These are phyloP conservation scores for Alcis repandata DNA, from an alignment of 2,888 invertebrate species.

Conservation along the genomic window DNA sequence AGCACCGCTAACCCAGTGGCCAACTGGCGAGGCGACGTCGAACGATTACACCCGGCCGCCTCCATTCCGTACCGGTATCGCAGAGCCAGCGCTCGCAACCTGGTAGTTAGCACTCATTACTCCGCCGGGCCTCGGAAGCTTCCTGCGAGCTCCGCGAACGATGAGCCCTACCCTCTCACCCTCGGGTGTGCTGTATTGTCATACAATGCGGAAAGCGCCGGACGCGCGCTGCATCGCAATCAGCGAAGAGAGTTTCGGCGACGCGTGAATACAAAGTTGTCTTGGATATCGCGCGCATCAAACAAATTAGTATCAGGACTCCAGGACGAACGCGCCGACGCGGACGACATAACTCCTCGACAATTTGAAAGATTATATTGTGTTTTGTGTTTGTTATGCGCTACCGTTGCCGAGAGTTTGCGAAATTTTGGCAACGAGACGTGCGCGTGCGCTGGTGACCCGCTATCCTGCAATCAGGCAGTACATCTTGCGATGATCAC, in stretches of 20 bases:
- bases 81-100: constrained; percentile 72
- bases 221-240: constrained; percentile 79
- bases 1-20: constrained; percentile 85
- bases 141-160: constrained; percentile 60
- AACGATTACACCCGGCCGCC: constrained; percentile 73
- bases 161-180: constrained; percentile 73
- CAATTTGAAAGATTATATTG: constrained; percentile 56
- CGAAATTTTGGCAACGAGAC: constrained; percentile 79
- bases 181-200: constrained; percentile 75
- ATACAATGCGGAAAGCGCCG: constrained; percentile 80
- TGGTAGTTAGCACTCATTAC: constrained; percentile 63
- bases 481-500: constrained; percentile 68
- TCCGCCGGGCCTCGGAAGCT: constrained; percentile 56
- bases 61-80: constrained; percentile 80
- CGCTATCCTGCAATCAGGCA: constrained; percentile 56
- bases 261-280: constrained; percentile 78
- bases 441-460: constrained; percentile 52
- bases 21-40: constrained; percentile 80
- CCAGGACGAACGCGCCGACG: constrained; percentile 69
- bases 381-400: constrained; percentile 71
- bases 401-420: constrained; percentile 64
- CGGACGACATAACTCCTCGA: constrained; percentile 50
- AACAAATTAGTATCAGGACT: constrained; percentile 71
- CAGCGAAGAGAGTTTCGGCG: constrained; percentile 82
- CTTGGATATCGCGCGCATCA: constrained; percentile 62